phyloP scores from a whole-genome alignment of 2,797 vertebrate species.

The Xenopus petersii region DNA sequence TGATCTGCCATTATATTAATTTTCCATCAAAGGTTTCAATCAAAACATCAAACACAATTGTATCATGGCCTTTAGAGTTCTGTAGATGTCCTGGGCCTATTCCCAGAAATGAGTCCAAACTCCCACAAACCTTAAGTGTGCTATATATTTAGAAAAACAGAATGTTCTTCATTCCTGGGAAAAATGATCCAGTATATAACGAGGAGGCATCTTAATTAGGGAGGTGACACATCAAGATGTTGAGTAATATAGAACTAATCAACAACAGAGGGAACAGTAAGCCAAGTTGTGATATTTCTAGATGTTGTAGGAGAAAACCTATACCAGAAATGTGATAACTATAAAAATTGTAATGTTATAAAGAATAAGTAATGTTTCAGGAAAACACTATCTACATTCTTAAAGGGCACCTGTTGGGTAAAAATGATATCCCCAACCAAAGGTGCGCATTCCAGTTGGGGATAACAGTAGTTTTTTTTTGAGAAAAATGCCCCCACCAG shows the following conservation, averaged over 20 bases:
- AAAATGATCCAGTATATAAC: constrained; percentile 14
- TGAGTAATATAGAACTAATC: constrained; percentile 22
- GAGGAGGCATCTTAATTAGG: constrained; percentile 41
- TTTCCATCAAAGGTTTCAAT: constrained; percentile 6
- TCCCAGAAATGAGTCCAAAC: constrained; percentile 39
- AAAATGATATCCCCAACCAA: too few relatives aligned
- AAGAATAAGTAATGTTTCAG: too few relatives aligned
- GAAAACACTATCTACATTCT: too few relatives aligned
- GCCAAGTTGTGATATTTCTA: background rate
- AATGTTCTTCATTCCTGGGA: constrained; percentile 33
- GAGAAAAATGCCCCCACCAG: too few relatives aligned
- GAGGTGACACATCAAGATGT: constrained; percentile 37
- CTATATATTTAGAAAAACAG: constrained; percentile 40
- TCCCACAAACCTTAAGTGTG: constrained; percentile 31
- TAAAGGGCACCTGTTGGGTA: too few relatives aligned
- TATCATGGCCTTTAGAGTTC: constrained; percentile 20
- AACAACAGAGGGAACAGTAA: constrained; percentile 11
- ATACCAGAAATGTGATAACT: too few relatives aligned
- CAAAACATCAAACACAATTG: background rate
- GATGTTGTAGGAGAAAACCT: too few relatives aligned
- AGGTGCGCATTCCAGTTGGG: too few relatives aligned
- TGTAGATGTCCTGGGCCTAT: constrained; percentile 31
- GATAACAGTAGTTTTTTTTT: too few relatives aligned
- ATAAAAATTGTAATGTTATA: too few relatives aligned
- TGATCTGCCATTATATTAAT: constrained; percentile 12